These are phyloP conservation scores for Cataglyphis altisquamis DNA, from an alignment of 2,888 invertebrate species.

Conservation along the genomic window DNA sequence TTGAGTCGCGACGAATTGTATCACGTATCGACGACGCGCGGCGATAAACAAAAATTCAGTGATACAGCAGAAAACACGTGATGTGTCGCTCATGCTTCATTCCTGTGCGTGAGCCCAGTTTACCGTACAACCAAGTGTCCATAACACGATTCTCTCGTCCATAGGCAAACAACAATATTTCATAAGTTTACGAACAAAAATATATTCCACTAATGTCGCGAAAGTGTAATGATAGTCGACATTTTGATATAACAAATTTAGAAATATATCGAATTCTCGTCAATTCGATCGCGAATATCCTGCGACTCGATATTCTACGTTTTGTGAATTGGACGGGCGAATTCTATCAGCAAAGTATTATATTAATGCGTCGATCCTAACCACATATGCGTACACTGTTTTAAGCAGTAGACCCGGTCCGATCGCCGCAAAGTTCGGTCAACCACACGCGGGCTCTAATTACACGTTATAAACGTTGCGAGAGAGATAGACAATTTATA, in stretches of 20 bases:
- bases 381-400: conserved; percentile 3
- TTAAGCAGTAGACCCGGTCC: neutral
- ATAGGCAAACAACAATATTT: neutral
- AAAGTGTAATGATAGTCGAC: conserved; percentile 18
- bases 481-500: conserved; percentile 38
- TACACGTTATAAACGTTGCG: conserved; percentile 33
- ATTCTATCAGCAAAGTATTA: conserved; percentile 16
- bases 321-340: conserved; percentile 14
- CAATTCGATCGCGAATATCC: neutral
- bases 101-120: conserved; percentile 14
- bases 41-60: conserved; percentile 46
- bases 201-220: conserved; percentile 6
- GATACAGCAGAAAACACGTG: conserved; percentile 30
- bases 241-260: neutral
- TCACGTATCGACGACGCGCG: conserved; percentile 15
- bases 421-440: neutral
- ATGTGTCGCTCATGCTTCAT: conserved; percentile 17
- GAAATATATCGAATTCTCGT: neutral
- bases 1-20: conserved; percentile 24
- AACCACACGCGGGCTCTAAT: conserved; percentile 27
- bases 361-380: conserved; percentile 20
- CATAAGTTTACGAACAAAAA: neutral
- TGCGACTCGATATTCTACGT: conserved; percentile 23
- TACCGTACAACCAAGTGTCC: conserved; percentile 6
- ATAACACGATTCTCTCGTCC: conserved; percentile 25